These are phyloP conservation scores for Struthio camelus DNA, from an alignment of 2,113 vertebrate genomes.

Conservation along the genomic window DNA sequence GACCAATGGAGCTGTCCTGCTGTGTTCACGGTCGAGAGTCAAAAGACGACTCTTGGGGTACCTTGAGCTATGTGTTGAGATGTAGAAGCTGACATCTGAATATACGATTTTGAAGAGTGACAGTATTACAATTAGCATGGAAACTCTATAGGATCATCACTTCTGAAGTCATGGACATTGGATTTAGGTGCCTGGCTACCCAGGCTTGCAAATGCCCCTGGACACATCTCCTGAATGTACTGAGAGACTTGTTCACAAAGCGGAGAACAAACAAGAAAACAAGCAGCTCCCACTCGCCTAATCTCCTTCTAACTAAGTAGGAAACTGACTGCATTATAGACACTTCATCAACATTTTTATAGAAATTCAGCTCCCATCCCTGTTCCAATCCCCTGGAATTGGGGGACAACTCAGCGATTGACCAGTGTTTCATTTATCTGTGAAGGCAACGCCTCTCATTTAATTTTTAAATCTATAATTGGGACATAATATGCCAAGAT, in stretches of 20 bases:
- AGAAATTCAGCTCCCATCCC: neutral
- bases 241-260: neutral
- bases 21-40: neutral
- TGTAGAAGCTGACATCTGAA: neutral
- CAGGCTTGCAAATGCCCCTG: neutral
- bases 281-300: neutral
- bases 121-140: neutral
- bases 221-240: neutral
- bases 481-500: neutral
- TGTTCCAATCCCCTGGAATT: neutral
- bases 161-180: neutral
- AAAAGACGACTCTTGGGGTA: neutral
- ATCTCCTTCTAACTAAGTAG: neutral
- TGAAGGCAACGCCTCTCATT: neutral
- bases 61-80: neutral
- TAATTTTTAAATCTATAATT: neutral
- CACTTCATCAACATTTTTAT: neutral
- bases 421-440: neutral
- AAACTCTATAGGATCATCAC: neutral
- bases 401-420: neutral
- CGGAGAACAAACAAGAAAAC: neutral
- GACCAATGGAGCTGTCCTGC: neutral
- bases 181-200: neutral
- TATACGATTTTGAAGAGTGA: neutral
- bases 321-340: neutral